Conservation (phyloP, 1,140 invertebrate species). For the Diachasma alloeum region DNA sequence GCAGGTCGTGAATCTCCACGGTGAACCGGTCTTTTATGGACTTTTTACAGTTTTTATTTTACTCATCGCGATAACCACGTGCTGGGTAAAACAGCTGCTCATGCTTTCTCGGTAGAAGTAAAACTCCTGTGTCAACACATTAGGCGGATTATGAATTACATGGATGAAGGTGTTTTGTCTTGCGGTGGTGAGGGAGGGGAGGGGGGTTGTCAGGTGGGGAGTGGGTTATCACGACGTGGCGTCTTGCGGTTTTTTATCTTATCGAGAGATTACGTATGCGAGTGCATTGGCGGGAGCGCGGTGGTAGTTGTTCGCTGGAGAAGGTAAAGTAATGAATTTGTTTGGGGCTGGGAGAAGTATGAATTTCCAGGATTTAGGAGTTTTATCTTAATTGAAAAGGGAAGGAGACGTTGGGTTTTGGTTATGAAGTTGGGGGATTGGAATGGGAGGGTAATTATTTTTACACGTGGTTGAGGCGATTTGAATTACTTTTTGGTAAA, state of each 20-base stretch:
- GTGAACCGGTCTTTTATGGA: background rate
- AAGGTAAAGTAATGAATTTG: background rate
- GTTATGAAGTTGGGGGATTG: too few relatives aligned
- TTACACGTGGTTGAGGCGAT: too few relatives aligned
- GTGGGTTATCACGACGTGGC: slow-evolving; percentile 4
- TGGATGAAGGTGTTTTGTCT: background rate
- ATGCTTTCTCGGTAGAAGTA: background rate
- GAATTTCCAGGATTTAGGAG: background rate
- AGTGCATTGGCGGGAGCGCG: background rate
- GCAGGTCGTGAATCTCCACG: background rate
- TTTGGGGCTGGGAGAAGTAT: too few relatives aligned
- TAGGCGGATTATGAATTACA: background rate
- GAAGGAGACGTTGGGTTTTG: background rate
- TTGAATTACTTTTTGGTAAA: too few relatives aligned
- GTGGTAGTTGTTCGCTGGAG: background rate
- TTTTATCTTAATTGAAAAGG: background rate
- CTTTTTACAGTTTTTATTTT: background rate
- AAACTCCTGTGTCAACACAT: slow-evolving; percentile 7
- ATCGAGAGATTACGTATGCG: background rate
- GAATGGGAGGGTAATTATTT: too few relatives aligned
- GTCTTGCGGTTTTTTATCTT: slow-evolving; percentile 7
- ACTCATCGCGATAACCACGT: background rate
- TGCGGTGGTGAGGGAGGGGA: background rate
- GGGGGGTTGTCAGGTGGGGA: background rate
- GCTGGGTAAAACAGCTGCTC: background rate